Base-by-base conservation (phyloP, 2,888 invertebrate species). In the Lobophora halterata region DNA sequence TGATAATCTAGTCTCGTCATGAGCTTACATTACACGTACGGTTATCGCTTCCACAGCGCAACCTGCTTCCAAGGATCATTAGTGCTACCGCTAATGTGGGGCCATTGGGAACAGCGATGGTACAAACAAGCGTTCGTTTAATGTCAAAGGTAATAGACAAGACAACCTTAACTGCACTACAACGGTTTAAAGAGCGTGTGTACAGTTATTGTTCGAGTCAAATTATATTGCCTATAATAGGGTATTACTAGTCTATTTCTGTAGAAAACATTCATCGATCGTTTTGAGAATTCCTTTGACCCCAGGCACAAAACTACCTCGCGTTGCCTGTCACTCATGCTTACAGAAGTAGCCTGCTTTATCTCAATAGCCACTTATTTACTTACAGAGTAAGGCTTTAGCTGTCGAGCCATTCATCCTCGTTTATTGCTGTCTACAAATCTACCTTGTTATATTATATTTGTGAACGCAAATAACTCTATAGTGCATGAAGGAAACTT, bases 311-410 rank as follows among this genome's bases (percentile, higher is more conserved):
- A 43, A 52, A 49, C 61, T 49, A 48, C 50, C 50, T 44, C 58
- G 54, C 52, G 56, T 51, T 55, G 55, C 52, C 62, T 69, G 73
- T 73, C 74, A 75, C 66, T 77, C 76, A 67, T 62, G 65, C 59
- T 72, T 66, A 71, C 58, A 61, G 60, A 56, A 65, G 61, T 62
- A 58, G 58, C 57, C 61, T 68, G 66, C 61, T 58, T 70, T 65
- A 59, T 53, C 61, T 64, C 62, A 62, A 65, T 62, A 61, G 58
- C 61, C 57, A 52, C 61, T 67, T 65, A 71, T 72, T 67, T 65
- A 51, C 55, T 37, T 39, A 56, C 57, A 58, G 49, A 58, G 43
- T 51, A 56, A 53, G 55, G 36, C 49, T 54, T 65, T 58, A 65
- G 49, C 55, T 48, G 46, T 56, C 50, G 24, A 38, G 6, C 28